A percentile compares a stretch with the other conserved stretches of the same genome.
phyloP scores from a whole-genome alignment of 2,113 vertebrate species.

The Limnothrissa miodon region DNA sequence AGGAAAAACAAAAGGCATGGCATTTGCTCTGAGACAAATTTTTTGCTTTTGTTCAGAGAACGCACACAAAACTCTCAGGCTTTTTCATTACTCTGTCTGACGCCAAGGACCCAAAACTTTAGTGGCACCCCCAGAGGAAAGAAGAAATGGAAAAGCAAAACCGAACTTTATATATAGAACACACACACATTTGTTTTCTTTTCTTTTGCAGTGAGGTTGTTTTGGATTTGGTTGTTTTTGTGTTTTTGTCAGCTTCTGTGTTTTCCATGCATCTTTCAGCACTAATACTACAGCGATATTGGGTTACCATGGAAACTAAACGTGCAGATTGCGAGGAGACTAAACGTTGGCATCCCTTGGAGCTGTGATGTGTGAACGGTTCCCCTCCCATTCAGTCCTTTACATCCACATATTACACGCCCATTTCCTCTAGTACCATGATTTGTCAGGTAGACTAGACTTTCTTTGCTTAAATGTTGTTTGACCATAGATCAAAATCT shows the following conservation, averaged over 20 bases:
- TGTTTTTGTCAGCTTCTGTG: neutral
- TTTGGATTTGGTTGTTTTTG: neutral
- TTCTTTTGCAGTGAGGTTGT: neutral
- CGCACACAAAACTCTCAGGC: neutral
- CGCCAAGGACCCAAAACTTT: neutral
- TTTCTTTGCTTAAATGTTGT: neutral
- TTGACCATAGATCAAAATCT: neutral
- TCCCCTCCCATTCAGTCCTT: neutral
- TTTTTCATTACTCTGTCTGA: neutral
- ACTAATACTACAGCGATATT: neutral
- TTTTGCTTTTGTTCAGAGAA: neutral
- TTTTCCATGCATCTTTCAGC: neutral
- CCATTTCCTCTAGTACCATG: neutral
- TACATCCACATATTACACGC: neutral
- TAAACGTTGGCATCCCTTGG: neutral
- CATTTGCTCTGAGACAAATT: neutral
- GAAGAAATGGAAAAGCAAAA: neutral
- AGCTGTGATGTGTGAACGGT: neutral
- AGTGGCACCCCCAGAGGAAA: neutral
- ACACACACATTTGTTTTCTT: too few relatives aligned
- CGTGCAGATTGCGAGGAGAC: neutral
- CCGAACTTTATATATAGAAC: neutral
- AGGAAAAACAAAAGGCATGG: neutral
- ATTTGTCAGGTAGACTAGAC: neutral
- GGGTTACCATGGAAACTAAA: constrained; percentile 6